These are phyloP conservation scores for Habroteleia sp. DNA, from an alignment of 2,888 invertebrate genomes.

Conservation along the genomic window DNA sequence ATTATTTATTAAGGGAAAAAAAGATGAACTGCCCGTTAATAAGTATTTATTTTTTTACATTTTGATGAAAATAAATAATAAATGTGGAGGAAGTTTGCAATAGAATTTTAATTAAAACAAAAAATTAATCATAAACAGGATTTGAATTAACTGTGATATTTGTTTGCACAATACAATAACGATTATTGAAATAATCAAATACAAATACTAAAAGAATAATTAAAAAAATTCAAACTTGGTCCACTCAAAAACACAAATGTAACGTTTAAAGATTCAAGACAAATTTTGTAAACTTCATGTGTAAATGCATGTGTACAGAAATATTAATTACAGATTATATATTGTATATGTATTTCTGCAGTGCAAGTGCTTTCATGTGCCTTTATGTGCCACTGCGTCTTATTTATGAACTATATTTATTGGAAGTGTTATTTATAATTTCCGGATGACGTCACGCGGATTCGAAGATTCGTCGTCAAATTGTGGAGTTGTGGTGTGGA, in stretches of 20 bases:
- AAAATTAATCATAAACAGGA: too few species aligned
- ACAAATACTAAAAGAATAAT: too few species aligned
- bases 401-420: conserved; percentile 64
- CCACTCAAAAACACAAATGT: not conserved
- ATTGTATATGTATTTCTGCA: conserved; percentile 47
- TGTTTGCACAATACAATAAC: too few species aligned
- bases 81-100: too few species aligned
- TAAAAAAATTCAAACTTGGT: conserved; percentile 13
- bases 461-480: too few species aligned
- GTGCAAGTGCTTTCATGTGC: conserved; percentile 66
- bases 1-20: too few species aligned
- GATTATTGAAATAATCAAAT: too few species aligned
- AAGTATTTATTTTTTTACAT: too few species aligned
- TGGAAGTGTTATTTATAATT: conserved; percentile 28
- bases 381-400: conserved; percentile 65
- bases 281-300: conserved; percentile 26
- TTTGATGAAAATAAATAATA: not conserved
- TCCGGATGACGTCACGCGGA: conserved; percentile 22
- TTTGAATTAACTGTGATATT: too few species aligned
- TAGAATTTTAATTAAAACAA: too few species aligned
- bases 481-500: conserved; percentile 4
- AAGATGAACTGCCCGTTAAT: too few species aligned
- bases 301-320: conserved; percentile 48
- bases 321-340: conserved; percentile 32
- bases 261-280: conserved; percentile 2